phyloP scores from a whole-genome alignment of 2,113 vertebrate genomes.

The Heliornis fulica region DNA sequence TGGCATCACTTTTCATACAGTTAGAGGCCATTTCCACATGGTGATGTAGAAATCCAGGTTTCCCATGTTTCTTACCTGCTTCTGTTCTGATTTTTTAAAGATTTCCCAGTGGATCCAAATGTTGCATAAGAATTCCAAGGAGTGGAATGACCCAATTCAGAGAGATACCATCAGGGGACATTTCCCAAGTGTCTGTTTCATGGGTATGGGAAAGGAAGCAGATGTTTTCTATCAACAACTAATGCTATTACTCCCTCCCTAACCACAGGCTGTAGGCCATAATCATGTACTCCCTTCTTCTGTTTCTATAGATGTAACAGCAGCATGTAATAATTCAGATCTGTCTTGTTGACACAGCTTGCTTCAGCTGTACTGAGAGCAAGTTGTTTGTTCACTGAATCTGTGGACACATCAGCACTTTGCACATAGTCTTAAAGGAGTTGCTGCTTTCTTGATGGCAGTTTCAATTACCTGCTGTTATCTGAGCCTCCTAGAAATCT shows the following conservation, averaged over 20 bases:
- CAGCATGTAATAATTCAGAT: constrained; percentile 73
- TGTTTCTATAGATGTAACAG: constrained; percentile 61
- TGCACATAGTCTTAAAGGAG: constrained; percentile 51
- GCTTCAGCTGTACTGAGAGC: constrained; percentile 71
- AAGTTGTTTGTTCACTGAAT: constrained; percentile 65
- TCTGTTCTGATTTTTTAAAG: not conserved
- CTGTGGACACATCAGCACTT: constrained; percentile 72
- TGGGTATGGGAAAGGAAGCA: constrained; percentile 61
- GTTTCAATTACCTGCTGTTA: not conserved
- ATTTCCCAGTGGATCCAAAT: constrained; percentile 48
- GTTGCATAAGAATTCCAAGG: constrained; percentile 17
- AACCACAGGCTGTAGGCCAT: constrained; percentile 65
- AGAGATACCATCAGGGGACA: not conserved
- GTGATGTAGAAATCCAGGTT: not conserved
- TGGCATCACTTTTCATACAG: not conserved
- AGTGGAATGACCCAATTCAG: constrained; percentile 35
- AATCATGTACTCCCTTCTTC: constrained; percentile 70
- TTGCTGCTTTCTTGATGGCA: constrained; percentile 23
- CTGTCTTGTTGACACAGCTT: constrained; percentile 77
- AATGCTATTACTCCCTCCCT: constrained; percentile 55
- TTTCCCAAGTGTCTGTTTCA: constrained; percentile 57
- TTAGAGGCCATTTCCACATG: not conserved
- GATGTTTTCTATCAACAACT: constrained; percentile 73
- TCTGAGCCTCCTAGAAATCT: not conserved
- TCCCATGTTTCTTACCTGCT: not conserved